These are phyloP conservation scores for Baryphthengus martii DNA, from an alignment of 2,113 vertebrate genomes.

Conservation along the genomic window DNA sequence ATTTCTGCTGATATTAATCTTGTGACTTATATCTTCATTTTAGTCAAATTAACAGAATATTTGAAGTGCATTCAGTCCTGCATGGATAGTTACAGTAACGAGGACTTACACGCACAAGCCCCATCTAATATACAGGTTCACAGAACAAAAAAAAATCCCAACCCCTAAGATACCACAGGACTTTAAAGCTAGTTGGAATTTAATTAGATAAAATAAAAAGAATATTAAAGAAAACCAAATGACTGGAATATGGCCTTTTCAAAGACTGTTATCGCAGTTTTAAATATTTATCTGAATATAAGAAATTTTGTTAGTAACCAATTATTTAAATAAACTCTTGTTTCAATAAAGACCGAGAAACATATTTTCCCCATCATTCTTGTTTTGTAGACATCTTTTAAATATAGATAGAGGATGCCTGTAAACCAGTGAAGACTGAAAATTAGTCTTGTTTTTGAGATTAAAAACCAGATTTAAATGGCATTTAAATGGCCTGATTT, in stretches of 20 bases:
- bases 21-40: not conserved
- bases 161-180: not conserved
- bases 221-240: not conserved
- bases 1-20: not conserved
- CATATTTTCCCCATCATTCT: not conserved
- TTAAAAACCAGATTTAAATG: not conserved
- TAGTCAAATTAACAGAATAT: not conserved
- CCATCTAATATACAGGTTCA: not conserved
- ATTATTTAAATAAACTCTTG: not conserved
- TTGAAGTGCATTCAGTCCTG: not conserved
- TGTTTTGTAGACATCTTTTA: not conserved
- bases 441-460: not conserved
- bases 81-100: not conserved
- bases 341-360: not conserved
- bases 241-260: not conserved
- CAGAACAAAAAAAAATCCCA: not conserved
- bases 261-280: not conserved
- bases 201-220: not conserved
- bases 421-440: not conserved
- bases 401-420: not conserved
- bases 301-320: not conserved
- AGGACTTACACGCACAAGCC: not conserved
- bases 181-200: not conserved
- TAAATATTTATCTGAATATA: not conserved
- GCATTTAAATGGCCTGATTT: not conserved